Evolutionary conservation across 2,797 vertebrate genomes (phyloP), one percentile per base, ranked within the genome.

Genomic region (Spinibarbus caldwelli): DNA sequence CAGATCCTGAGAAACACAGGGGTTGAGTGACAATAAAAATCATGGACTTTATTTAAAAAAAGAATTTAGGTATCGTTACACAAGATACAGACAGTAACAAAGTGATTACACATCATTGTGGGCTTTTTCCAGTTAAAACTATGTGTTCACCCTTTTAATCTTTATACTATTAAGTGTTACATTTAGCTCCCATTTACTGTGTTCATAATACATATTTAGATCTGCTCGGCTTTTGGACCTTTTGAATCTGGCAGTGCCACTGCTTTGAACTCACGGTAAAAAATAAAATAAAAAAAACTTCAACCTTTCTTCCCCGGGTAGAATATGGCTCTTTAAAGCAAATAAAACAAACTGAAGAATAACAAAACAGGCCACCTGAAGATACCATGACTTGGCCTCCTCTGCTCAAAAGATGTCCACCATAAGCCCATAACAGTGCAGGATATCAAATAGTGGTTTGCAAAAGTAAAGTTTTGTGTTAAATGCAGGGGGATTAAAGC

Each of bases 121-220:
- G 47, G 76, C 78, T 31, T 79, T 76, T 88, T 88, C 87, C 87
- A 89, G 89, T 90, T 89, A 80, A 88, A 88, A 90, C 76, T 47
- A 68, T n/a, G 21, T 82, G 83, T 82, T 79, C 43, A 83, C 41
- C 62, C 66, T 81, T 52, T 81, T 36, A 49, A 49, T 45, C 47
- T 80, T 71, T 66, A 84, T 84, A 77, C 67, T 82, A 73, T 86
- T 36, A 85, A 78, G 75, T 78, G 75, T 83, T 85, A 81, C 78
- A 62, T 77, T 67, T 83, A 23, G n/a, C 81, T 80, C 78, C 83
- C 81, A 67, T 41, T 78, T 83, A 73, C 64, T 80, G 73, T 86
- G 68, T 81, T 76, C 45, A 52, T 77, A 72, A 82, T 83, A 80
- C 77, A 70, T 79, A 38, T 83, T 76, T 77, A 66, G 52, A 79